A percentile compares a stretch with the other conserved stretches of the same genome.
Evolutionary conservation across 1,140 invertebrate genomes (phyloP).

Genomic region (Hypsibius dujardini): DNA sequence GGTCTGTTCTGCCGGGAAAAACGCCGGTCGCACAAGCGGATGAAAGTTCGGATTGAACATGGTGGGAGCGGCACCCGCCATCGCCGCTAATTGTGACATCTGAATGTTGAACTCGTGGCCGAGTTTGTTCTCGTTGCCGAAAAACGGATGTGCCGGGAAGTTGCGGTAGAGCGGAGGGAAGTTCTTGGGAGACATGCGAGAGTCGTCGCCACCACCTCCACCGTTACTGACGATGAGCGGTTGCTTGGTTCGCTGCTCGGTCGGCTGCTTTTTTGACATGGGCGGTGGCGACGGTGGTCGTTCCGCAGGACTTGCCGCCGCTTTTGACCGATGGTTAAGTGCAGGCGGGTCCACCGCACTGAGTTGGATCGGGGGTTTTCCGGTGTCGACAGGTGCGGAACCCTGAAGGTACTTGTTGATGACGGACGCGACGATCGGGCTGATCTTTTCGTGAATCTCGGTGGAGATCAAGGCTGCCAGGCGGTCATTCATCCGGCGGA

Average conservation of each 20-base stretch:
- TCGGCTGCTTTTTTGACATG: slow-evolving; percentile 17
- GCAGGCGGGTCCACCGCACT: too few species aligned
- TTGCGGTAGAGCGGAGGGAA: slow-evolving; percentile 27
- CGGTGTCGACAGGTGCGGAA: background rate
- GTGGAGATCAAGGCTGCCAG: slow-evolving; percentile 2
- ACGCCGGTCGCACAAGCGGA: slow-evolving; percentile 23
- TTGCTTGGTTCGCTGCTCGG: background rate
- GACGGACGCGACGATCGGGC: slow-evolving; percentile 6
- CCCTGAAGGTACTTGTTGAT: background rate
- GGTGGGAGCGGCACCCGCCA: slow-evolving; percentile 30
- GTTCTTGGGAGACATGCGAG: slow-evolving; percentile 2
- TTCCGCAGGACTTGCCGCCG: background rate
- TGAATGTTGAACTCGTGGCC: slow-evolving; percentile 23
- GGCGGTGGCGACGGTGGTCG: slow-evolving; percentile 17
- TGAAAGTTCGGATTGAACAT: slow-evolving; percentile 22
- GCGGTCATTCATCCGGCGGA: background rate
- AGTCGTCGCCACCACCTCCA: slow-evolving; percentile 11
- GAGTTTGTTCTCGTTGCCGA: slow-evolving; percentile 31
- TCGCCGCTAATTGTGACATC: slow-evolving; percentile 26
- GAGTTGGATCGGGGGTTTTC: too few species aligned
- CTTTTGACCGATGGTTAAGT: too few species aligned
- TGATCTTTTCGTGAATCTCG: slow-evolving; percentile 16
- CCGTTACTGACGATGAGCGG: background rate
- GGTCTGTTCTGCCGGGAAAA: slow-evolving; percentile 61
- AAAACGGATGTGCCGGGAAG: slow-evolving; percentile 33